These are phyloP conservation scores for Dicroscelio sp. DNA, from an alignment of 2,888 invertebrate species.

Conservation along the genomic window DNA sequence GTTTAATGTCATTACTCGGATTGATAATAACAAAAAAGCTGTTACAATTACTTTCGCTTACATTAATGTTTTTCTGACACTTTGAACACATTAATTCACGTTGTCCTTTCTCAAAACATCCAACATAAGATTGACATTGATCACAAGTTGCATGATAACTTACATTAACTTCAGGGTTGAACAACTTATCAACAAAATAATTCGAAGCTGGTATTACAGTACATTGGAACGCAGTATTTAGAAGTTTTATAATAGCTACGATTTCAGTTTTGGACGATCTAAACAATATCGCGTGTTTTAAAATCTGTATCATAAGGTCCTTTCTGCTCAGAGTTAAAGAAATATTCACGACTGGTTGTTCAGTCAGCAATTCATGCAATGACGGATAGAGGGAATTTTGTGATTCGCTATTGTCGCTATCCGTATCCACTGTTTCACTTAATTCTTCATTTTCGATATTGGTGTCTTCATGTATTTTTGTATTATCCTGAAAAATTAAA, in stretches of 20 bases:
- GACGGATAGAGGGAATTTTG: not conserved
- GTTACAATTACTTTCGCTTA: not conserved
- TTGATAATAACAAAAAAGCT: slow-evolving; percentile 28
- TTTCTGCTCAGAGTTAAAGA: not conserved
- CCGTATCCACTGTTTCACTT: not conserved
- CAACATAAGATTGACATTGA: slow-evolving; percentile 22
- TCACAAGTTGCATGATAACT: slow-evolving; percentile 25
- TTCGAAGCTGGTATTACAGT: not conserved
- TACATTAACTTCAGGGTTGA: slow-evolving; percentile 6
- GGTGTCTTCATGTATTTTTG: not conserved
- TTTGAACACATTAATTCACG: not conserved
- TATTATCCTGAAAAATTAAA: not conserved
- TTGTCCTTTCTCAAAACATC: slow-evolving; percentile 3
- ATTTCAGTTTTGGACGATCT: not conserved
- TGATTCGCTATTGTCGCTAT: not conserved
- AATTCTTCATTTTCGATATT: not conserved
- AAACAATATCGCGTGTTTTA: not conserved
- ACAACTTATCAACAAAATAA: slow-evolving; percentile 12
- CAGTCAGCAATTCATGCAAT: not conserved
- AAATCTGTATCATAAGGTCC: not conserved
- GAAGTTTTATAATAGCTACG: not conserved
- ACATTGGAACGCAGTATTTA: not conserved
- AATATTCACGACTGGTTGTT: not conserved
- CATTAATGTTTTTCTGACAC: not conserved
- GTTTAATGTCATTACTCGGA: slow-evolving; percentile 18